Evolutionary conservation across 1,140 invertebrate genomes (phyloP).

Genomic region (Calosoma granatense): DNA sequence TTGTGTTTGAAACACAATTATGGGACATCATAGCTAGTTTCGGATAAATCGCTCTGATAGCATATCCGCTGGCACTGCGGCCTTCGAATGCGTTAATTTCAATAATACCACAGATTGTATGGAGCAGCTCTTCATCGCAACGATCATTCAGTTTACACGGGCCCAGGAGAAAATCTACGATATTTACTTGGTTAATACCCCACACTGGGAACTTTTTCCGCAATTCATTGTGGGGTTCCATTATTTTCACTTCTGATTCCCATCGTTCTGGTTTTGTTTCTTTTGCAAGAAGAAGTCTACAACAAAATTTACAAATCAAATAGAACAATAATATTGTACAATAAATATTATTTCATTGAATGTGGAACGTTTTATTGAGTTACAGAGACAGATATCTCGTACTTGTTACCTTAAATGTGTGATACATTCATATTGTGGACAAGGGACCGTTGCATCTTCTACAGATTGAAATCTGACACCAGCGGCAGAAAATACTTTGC

Average conservation of each 20-base stretch:
- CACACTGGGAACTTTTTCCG: slow-evolving; percentile 49
- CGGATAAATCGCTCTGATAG: slow-evolving; percentile 63
- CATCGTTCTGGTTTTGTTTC: slow-evolving; percentile 59
- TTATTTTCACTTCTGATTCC: slow-evolving; percentile 52
- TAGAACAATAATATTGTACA: no score
- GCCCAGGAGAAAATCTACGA: slow-evolving; percentile 61
- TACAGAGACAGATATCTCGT: no score
- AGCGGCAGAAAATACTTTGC: not conserved
- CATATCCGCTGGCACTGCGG: slow-evolving; percentile 45
- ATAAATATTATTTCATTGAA: no score
- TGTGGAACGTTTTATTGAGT: no score
- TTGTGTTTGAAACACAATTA: slow-evolving; percentile 72
- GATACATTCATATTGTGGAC: slow-evolving; percentile 68
- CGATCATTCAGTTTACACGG: slow-evolving; percentile 53
- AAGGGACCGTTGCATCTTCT: slow-evolving; percentile 44
- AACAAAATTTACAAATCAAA: slow-evolving; percentile 17
- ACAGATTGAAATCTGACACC: slow-evolving; percentile 52
- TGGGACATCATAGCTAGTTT: slow-evolving; percentile 65
- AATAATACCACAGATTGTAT: slow-evolving; percentile 64
- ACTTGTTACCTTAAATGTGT: slow-evolving; percentile 52
- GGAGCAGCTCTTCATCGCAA: slow-evolving; percentile 59
- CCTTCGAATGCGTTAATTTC: slow-evolving; percentile 69
- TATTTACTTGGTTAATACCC: slow-evolving; percentile 61
- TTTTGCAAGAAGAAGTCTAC: slow-evolving; percentile 57
- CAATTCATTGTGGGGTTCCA: slow-evolving; percentile 61